Evolutionary conservation across 1,140 invertebrate genomes (phyloP), one percentile per base, ranked within the genome.

Genomic region (Bursaphelenchus mucronatus): DNA sequence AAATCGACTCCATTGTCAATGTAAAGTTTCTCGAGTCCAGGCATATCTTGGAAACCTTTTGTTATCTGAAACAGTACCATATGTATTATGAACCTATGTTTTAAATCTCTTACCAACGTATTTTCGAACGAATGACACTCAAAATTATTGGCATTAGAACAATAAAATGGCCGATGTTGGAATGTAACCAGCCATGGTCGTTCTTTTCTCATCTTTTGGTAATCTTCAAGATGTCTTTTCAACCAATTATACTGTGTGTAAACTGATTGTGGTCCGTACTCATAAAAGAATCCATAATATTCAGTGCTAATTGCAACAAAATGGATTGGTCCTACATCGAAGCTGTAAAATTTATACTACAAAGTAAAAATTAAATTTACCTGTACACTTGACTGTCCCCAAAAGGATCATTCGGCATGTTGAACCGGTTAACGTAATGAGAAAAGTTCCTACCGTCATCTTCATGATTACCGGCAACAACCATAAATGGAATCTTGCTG

Each of bases 151-250:
- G 84, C 84, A 81, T 94, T 92, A 67, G 90, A 92, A 82, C 94
- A 97, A 81, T 97, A 97, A 91, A 97, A 94, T 0, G 94, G 93
- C 13, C 92, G 85, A 81, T 97, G 93, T 17, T 91, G 92, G 82
- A 88, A 90, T 3, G 89, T 87, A 44, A 97, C 87, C 64, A 97
- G 91, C 94, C 94, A 97, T 0, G 94, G 94, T 43, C 87, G 85
- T 66, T 86, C 82, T 21, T 79, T 78, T 76, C 90, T 85, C 40
- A 44, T 70, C 17, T 52, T 15, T 41, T 11, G 51, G 21, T 44
- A 46, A 43, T 76, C 74, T 19, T 75, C 53, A 41, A 97, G 83
- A 83, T 96, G 92, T 46, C 87, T 81, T 56, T 88, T 85, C 8
- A 97, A 84, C 92, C 92, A 97, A 44, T 90, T 84, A 78, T 89